phyloP scores from a whole-genome alignment of 2,113 vertebrate species.

The Capreolus pygargus region DNA sequence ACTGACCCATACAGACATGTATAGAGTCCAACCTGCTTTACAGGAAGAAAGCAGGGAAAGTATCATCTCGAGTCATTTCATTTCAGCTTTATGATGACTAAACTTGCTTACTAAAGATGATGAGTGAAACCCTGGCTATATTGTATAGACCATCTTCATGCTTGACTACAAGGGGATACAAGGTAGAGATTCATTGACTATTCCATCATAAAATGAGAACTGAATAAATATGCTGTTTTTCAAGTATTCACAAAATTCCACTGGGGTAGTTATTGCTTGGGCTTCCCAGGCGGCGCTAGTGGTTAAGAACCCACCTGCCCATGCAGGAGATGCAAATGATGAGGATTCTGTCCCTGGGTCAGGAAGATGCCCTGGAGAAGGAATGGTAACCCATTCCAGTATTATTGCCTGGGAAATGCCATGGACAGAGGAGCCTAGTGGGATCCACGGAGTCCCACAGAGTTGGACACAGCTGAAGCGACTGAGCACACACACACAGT shows the following conservation, averaged over 20 bases:
- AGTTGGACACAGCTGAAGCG: background rate
- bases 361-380: background rate
- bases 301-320: background rate
- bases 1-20: too few species aligned
- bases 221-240: background rate
- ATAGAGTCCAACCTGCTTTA: accelerated
- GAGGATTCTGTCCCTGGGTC: background rate
- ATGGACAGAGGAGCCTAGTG: background rate
- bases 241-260: background rate
- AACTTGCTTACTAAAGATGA: background rate
- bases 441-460: background rate
- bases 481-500: background rate
- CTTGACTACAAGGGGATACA: background rate
- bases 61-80: background rate
- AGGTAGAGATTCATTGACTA: background rate
- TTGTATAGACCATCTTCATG: background rate
- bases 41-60: background rate
- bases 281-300: background rate
- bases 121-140: background rate
- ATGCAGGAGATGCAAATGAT: background rate
- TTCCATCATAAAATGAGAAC: background rate
- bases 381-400: background rate
- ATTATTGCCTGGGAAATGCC: background rate
- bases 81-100: background rate
- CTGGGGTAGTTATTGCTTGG: background rate